These are phyloP conservation scores for Laothoe populi DNA, from an alignment of 2,888 invertebrate genomes.

Conservation along the genomic window DNA sequence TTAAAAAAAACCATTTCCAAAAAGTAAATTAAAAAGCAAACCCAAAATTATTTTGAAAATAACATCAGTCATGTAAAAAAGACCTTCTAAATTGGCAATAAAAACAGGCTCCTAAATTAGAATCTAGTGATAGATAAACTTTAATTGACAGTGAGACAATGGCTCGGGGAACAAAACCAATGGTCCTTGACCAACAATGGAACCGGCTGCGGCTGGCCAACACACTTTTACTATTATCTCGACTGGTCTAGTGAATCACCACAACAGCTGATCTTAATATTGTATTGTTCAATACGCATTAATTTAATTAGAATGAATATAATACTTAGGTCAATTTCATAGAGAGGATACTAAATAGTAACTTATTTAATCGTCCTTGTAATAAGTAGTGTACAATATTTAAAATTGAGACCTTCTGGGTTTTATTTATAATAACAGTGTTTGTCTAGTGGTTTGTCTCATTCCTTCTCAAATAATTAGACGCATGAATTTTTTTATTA, in stretches of 20 bases:
- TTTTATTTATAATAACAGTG: too few relatives aligned
- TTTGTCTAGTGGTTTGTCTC: too few relatives aligned
- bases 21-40: too few relatives aligned
- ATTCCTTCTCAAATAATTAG: too few relatives aligned
- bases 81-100: neutral
- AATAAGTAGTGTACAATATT: too few relatives aligned
- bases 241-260: constrained; percentile 48
- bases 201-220: constrained; percentile 54
- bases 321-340: neutral
- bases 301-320: neutral
- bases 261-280: constrained; percentile 41
- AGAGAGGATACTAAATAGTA: too few relatives aligned
- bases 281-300: constrained; percentile 9
- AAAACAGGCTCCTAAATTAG: constrained; percentile 35
- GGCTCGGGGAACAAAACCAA: constrained; percentile 59
- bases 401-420: too few relatives aligned
- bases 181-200: constrained; percentile 70
- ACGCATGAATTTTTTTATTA: too few relatives aligned
- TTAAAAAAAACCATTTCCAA: too few relatives aligned
- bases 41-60: too few relatives aligned
- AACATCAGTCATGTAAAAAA: neutral
- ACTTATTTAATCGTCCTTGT: too few relatives aligned
- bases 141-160: constrained; percentile 47
- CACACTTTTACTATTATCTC: constrained; percentile 69
- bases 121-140: constrained; percentile 40